phyloP scores from a whole-genome alignment of 2,888 invertebrate species.

The Cataglyphis altisquamis region DNA sequence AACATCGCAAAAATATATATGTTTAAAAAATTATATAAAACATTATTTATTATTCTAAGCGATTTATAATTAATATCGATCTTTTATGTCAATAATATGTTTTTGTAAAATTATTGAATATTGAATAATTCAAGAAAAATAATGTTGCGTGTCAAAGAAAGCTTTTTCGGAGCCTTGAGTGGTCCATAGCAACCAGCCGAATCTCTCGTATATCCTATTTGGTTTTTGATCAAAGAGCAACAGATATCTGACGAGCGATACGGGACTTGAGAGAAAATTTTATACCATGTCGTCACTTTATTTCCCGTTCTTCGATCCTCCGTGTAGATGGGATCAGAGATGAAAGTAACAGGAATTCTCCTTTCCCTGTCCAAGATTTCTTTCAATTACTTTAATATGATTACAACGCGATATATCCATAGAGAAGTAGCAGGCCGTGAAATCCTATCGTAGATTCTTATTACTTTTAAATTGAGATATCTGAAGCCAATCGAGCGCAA shows the following conservation, averaged over 20 bases:
- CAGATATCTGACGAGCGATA: conserved; percentile 58
- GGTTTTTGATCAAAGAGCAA: conserved; percentile 72
- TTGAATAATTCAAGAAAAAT: background rate
- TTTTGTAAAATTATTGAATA: conserved; percentile 42
- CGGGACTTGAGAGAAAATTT: conserved; percentile 40
- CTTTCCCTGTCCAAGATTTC: conserved; percentile 4
- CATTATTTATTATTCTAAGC: background rate
- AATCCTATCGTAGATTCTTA: conserved; percentile 16
- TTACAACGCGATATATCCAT: conserved; percentile 23
- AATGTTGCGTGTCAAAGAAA: conserved; percentile 39
- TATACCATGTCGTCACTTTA: conserved; percentile 36
- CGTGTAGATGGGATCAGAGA: conserved; percentile 3
- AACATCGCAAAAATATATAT: background rate
- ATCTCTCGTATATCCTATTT: conserved; percentile 66
- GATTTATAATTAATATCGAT: background rate
- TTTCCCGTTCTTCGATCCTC: conserved; percentile 18
- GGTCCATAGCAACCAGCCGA: conserved; percentile 28
- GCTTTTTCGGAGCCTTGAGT: conserved; percentile 24
- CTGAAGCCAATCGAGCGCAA: background rate
- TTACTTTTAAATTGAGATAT: conserved; percentile 17
- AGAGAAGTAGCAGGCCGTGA: conserved; percentile 16
- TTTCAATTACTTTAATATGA: conserved; percentile 45
- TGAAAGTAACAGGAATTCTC: background rate
- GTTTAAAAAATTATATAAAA: background rate
- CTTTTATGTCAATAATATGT: background rate